Base-by-base conservation (phyloP, 2,113 vertebrate species). In the Brachypteracias leptosomus region DNA sequence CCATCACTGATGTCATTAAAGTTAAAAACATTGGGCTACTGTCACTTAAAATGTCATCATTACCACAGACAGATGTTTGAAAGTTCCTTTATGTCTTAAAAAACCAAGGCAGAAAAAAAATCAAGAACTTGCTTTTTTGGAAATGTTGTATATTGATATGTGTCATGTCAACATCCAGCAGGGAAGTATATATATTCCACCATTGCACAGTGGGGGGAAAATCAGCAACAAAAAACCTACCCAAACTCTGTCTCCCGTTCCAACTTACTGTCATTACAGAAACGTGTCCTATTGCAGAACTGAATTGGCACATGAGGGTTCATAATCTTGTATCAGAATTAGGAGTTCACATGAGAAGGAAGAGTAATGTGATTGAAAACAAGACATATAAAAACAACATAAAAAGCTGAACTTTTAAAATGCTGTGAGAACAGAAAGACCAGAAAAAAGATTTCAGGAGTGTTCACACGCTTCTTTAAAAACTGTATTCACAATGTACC, bases 241-340 rank as follows among this genome's bases (percentile, higher is more conserved):
- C 17, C 11, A 73, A 65, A 29, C 3, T 35, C 19, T 3, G 5
- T 2, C 4, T 3, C 3, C 6, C 5, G 6, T 55, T 13, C 31
- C 21, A 57, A 29, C 1, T 52, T 31, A 8, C 6, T 58, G 18
- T 47, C 36, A 9, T 51, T 77, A 63, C 26, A 42, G 31, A 72
- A 88, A 55, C 38, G 4, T 38, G 7, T 42, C 29, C 19, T 49
- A 5, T 13, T 55, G 36, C 20, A 62, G 54, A 51, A 62, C 26
- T 77, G 40, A 83, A 42, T 1, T 59, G 35, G 9, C 31, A 76
- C 4, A 19, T 15, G 6, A 68, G 4, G 17, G 10, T 63, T 86
- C 28, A 58, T 36, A 67, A 29, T 63, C 21, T 51, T 8, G 36
- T 21, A 58, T 8, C 2, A 72, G 36, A 16, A 67, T 1, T 62